These are phyloP conservation scores for Coenonympha arcania DNA, from an alignment of 2,888 invertebrate genomes.

Conservation along the genomic window DNA sequence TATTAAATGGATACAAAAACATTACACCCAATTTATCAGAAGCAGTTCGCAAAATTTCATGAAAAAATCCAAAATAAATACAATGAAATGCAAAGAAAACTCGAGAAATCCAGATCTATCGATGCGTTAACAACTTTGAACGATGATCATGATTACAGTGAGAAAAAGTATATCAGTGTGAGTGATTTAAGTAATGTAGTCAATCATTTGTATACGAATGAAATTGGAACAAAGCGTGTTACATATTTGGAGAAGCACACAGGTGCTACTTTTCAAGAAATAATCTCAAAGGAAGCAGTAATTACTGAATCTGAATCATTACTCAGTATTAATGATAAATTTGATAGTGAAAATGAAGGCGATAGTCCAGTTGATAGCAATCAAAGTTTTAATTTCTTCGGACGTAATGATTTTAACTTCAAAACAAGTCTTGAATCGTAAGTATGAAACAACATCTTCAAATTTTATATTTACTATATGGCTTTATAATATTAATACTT, in stretches of 20 bases:
- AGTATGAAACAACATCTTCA: constrained; percentile 35
- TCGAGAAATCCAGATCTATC: constrained; percentile 59
- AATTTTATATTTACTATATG: background rate
- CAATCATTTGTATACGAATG: constrained; percentile 20
- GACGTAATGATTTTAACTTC: constrained; percentile 36
- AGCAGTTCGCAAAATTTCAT: constrained; percentile 51
- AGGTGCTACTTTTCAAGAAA: constrained; percentile 36
- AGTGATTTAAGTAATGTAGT: constrained; percentile 36
- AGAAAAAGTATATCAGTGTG: constrained; percentile 35
- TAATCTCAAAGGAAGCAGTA: constrained; percentile 37
- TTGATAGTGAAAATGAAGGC: constrained; percentile 33
- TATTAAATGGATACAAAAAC: constrained; percentile 12
- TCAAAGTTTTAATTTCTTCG: constrained; percentile 31
- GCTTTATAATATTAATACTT: constrained; percentile 9
- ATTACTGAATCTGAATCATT: constrained; percentile 36
- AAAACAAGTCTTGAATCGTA: constrained; percentile 57
- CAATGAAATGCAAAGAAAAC: constrained; percentile 54
- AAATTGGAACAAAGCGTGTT: constrained; percentile 19
- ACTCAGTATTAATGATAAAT: constrained; percentile 32
- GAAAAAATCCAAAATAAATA: constrained; percentile 58
- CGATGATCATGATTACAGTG: constrained; percentile 40
- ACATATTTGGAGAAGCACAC: constrained; percentile 34
- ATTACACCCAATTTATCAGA: constrained; percentile 24
- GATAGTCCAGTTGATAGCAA: constrained; percentile 27
- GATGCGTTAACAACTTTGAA: constrained; percentile 42